Percentiles rank a stretch among this genome's conserved stretches.
Conservation (phyloP, 2,113 vertebrate genomes). For the Crotalus tigris region DNA sequence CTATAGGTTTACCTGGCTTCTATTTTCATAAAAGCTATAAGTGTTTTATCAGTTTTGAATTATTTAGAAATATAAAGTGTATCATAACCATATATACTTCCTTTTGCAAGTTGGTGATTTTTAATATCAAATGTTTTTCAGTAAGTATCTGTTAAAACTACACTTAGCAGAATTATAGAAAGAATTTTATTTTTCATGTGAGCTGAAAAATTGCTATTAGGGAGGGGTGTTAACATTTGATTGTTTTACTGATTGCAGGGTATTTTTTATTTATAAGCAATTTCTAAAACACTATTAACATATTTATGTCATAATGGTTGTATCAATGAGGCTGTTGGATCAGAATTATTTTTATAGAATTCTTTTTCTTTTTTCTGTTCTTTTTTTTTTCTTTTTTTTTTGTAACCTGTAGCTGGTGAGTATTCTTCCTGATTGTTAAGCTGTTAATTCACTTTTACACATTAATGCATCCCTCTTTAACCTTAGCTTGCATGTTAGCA, state of each 20-base stretch:
- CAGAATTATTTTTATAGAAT: conserved; percentile 68
- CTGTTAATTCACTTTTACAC: conserved; percentile 62
- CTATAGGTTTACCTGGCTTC: conserved; percentile 32
- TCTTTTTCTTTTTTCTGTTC: conserved; percentile 59
- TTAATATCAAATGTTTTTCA: background rate
- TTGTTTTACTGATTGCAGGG: conserved; percentile 38
- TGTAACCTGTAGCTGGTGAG: conserved; percentile 72
- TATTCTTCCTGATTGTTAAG: conserved; percentile 64
- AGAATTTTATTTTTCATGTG: background rate
- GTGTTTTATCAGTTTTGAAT: background rate
- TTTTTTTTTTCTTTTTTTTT: conserved; percentile 54
- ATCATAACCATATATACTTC: background rate
- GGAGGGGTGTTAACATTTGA: conserved; percentile 45
- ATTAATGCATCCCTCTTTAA: conserved; percentile 68
- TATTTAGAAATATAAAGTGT: background rate
- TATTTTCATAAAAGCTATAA: conserved; percentile 39
- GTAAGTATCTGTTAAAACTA: conserved; percentile 11
- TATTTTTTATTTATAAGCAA: conserved; percentile 39
- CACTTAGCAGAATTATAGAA: conserved; percentile 21
- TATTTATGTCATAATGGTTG: conserved; percentile 42
- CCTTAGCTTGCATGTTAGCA: conserved; percentile 72
- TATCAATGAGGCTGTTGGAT: conserved; percentile 58
- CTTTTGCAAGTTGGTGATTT: conserved; percentile 32
- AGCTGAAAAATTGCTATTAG: conserved; percentile 36
- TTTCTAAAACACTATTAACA: conserved; percentile 40